A percentile compares a stretch with the other conserved stretches of the same genome.
Evolutionary conservation across 2,113 vertebrate species (phyloP).

Genomic region (Lagopus leucura): DNA sequence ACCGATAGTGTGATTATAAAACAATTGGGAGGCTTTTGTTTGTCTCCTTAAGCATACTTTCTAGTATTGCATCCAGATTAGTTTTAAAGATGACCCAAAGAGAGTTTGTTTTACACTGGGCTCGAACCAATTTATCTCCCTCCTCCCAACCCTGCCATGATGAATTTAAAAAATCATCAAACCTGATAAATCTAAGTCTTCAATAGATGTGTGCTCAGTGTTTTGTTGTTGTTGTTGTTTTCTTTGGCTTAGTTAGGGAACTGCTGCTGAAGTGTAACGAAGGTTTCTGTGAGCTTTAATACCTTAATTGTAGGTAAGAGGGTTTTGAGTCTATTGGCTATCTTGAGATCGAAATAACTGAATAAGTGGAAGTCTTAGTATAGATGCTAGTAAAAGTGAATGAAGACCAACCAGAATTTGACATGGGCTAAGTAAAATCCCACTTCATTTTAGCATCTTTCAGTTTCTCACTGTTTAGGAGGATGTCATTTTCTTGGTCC

Average conservation of each 20-base stretch:
- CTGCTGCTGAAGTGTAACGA: background rate
- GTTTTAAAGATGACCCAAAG: conserved; percentile 44
- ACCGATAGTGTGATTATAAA: background rate
- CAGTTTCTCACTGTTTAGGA: background rate
- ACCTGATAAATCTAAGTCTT: background rate
- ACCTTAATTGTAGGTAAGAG: conserved; percentile 36
- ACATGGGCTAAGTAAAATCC: background rate
- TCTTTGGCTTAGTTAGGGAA: background rate
- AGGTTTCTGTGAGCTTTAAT: conserved; percentile 17
- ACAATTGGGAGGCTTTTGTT: conserved; percentile 3
- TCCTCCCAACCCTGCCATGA: background rate
- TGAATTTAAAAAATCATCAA: conserved; percentile 41
- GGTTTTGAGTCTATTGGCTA: conserved; percentile 9
- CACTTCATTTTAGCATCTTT: conserved; percentile 2
- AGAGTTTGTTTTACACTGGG: background rate
- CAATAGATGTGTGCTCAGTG: background rate
- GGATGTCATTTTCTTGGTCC: background rate
- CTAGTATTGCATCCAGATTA: background rate
- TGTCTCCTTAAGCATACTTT: background rate
- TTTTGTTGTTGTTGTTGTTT: background rate
- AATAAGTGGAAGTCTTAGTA: conserved; percentile 1
- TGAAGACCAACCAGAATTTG: background rate
- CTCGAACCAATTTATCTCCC: background rate
- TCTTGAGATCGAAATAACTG: conserved; percentile 28
- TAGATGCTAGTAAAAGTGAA: background rate